Conservation (phyloP, 2,888 invertebrate species). For the Idaea dimidiata region DNA sequence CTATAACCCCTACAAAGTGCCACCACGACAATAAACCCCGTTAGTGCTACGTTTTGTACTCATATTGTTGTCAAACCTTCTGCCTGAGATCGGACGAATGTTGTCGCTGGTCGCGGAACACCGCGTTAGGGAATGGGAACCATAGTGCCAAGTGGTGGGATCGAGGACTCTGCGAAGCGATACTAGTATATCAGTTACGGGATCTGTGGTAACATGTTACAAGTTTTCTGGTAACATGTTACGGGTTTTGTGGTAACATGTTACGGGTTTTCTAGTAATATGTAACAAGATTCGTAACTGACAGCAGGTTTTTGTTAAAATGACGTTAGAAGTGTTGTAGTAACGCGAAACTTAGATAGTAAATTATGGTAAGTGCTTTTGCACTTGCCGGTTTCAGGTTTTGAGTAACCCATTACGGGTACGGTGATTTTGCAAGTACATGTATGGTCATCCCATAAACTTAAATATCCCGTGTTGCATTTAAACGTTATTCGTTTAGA, state of each 20-base stretch:
- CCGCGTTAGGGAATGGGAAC: constrained; percentile 82
- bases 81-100: constrained; percentile 73
- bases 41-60: constrained; percentile 32
- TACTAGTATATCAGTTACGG: constrained; percentile 13
- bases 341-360: neutral
- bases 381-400: neutral
- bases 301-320: neutral
- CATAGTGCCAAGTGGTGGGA: constrained; percentile 80
- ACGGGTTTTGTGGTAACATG: neutral
- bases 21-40: constrained; percentile 44
- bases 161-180: constrained; percentile 78
- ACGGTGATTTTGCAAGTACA: neutral
- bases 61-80: constrained; percentile 62
- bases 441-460: neutral
- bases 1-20: constrained; percentile 34
- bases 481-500: neutral
- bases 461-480: neutral
- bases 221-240: neutral
- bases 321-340: neutral
- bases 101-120: constrained; percentile 76
- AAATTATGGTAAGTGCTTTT: no score
- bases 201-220: no score
- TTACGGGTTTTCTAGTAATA: neutral
- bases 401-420: neutral
- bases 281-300: neutral